Evolutionary conservation across 2,113 vertebrate genomes (phyloP).

Genomic region (Alectura lathami): DNA sequence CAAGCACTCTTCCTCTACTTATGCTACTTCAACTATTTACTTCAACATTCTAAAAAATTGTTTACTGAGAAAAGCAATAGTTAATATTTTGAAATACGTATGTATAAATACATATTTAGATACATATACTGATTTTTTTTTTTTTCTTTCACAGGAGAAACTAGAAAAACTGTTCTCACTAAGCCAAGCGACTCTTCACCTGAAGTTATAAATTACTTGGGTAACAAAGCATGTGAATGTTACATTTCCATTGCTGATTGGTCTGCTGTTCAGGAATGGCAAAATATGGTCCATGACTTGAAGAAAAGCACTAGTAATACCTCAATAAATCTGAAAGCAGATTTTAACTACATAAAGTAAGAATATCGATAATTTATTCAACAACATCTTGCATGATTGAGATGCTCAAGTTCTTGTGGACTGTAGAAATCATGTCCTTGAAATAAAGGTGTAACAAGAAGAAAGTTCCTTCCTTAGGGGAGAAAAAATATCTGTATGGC

Average conservation of each 20-base stretch:
- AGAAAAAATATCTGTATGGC: background rate
- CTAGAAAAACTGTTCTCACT: constrained; percentile 90
- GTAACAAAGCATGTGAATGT: constrained; percentile 94
- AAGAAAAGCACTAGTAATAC: constrained; percentile 88
- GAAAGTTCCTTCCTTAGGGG: background rate
- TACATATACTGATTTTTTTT: background rate
- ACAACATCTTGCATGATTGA: background rate
- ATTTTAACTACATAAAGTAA: constrained; percentile 96
- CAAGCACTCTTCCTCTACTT: background rate
- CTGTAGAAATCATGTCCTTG: background rate
- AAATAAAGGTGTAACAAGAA: background rate
- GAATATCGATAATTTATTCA: background rate
- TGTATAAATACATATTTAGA: background rate
- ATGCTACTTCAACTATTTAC: background rate
- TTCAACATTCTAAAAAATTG: background rate
- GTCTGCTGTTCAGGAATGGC: constrained; percentile 95
- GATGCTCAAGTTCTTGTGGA: background rate
- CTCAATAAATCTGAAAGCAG: constrained; percentile 88
- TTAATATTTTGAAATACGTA: background rate
- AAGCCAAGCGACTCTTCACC: constrained; percentile 91
- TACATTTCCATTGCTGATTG: constrained; percentile 94
- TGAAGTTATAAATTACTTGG: constrained; percentile 93
- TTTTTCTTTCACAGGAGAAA: constrained; percentile 81
- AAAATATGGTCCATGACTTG: constrained; percentile 83
- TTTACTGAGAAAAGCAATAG: background rate